Evolutionary conservation across 2,888 invertebrate species (phyloP).

Genomic region (Spialia ferax): DNA sequence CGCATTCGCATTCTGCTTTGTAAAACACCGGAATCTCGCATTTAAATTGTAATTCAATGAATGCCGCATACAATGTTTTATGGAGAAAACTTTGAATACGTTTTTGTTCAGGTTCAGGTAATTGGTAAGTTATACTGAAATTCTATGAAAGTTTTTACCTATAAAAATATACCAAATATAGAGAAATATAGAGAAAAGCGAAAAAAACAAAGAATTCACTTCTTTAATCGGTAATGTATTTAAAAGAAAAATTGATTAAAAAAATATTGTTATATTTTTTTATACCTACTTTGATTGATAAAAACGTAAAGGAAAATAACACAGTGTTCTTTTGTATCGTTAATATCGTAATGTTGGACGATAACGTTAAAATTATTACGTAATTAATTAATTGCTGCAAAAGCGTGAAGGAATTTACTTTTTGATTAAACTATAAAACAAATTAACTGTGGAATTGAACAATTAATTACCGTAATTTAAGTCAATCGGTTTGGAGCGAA

Average conservation of each 20-base stretch:
- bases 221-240: too few relatives aligned
- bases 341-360: background rate
- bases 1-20: slow-evolving; percentile 65
- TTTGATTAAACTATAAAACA: slow-evolving; percentile 22
- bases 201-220: too few relatives aligned
- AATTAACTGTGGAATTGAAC: slow-evolving; percentile 40
- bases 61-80: slow-evolving; percentile 29
- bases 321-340: slow-evolving; percentile 1
- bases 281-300: slow-evolving; percentile 29
- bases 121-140: too few relatives aligned
- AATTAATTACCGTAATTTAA: slow-evolving; percentile 16
- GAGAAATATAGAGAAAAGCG: too few relatives aligned
- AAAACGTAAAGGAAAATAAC: slow-evolving; percentile 13
- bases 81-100: slow-evolving; percentile 18
- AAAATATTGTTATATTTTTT: too few relatives aligned
- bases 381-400: slow-evolving; percentile 28
- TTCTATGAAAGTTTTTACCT: too few relatives aligned
- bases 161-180: too few relatives aligned
- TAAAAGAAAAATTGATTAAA: too few relatives aligned
- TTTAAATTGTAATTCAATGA: slow-evolving; percentile 36
- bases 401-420: slow-evolving; percentile 18
- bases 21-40: slow-evolving; percentile 62
- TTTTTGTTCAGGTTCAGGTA: too few relatives aligned
- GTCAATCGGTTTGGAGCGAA: background rate
- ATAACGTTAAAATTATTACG: slow-evolving; percentile 19